These are phyloP conservation scores for Rotaria macrura DNA, from an alignment of 2,888 invertebrate genomes.

Conservation along the genomic window DNA sequence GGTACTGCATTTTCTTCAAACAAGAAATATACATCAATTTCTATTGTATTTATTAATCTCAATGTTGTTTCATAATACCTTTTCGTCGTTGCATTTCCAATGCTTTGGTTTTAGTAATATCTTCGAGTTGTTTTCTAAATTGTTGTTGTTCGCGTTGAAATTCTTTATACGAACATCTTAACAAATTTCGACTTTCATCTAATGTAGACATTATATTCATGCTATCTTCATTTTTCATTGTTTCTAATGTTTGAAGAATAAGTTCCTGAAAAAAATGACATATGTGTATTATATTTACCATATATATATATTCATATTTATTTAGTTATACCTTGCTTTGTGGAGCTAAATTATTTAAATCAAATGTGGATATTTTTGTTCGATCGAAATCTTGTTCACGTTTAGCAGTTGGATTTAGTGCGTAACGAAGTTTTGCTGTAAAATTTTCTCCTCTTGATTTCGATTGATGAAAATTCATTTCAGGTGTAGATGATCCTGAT, in stretches of 20 bases:
- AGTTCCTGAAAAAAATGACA: not conserved
- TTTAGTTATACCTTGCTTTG: not conserved
- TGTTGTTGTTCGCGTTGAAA: slow-evolving; percentile 24
- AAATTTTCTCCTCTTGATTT: not conserved
- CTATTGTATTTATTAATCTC: too few relatives aligned
- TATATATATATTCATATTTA: too few relatives aligned
- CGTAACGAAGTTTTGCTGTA: not conserved
- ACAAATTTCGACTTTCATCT: slow-evolving; percentile 28
- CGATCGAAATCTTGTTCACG: not conserved
- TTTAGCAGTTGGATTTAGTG: not conserved
- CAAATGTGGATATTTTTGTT: not conserved
- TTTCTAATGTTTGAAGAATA: slow-evolving; percentile 25
- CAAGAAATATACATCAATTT: not conserved
- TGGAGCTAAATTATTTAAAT: not conserved
- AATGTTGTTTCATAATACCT: not conserved
- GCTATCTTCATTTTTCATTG: slow-evolving; percentile 28
- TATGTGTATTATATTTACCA: too few relatives aligned
- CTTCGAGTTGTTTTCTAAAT: slow-evolving; percentile 19
- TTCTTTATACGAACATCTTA: slow-evolving; percentile 25
- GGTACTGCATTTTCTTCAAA: slow-evolving; percentile 28
- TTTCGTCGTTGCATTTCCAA: slow-evolving; percentile 20
- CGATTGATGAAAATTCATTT: not conserved
- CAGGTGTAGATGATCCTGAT: not conserved
- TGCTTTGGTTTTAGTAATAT: slow-evolving; percentile 7
- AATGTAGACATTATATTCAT: slow-evolving; percentile 22